Evolutionary conservation across 2,797 vertebrate genomes (phyloP).

Genomic region (Trachurus trachurus): DNA sequence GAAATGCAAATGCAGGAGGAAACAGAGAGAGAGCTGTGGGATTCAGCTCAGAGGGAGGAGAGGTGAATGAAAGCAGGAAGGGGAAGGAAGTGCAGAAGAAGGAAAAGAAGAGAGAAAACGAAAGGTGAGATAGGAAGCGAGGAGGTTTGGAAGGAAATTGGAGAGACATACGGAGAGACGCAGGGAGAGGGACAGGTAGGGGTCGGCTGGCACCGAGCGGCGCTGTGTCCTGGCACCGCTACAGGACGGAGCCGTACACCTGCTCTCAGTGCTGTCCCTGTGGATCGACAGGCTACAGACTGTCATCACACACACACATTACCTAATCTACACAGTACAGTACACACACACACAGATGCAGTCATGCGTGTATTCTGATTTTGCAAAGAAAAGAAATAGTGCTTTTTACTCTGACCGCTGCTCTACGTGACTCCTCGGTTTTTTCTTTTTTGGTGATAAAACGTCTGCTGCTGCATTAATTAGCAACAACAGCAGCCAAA

Average conservation of each 20-base stretch:
- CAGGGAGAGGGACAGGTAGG: slow-evolving; percentile 33
- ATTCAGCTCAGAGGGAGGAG: slow-evolving; percentile 11
- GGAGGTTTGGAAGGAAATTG: background rate
- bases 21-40: background rate
- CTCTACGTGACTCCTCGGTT: background rate
- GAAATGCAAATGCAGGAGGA: slow-evolving; percentile 36
- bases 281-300: slow-evolving; percentile 51
- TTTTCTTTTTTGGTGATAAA: background rate
- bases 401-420: background rate
- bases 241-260: slow-evolving; percentile 64
- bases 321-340: slow-evolving; percentile 13
- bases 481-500: slow-evolving; percentile 1
- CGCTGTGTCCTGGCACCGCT: slow-evolving; percentile 61
- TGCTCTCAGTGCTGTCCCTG: slow-evolving; percentile 69
- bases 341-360: background rate
- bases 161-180: slow-evolving; percentile 38
- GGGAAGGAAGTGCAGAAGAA: background rate
- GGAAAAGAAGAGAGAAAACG: background rate
- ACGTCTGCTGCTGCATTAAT: background rate
- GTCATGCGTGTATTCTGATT: slow-evolving; percentile 15
- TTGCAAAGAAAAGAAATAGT: slow-evolving; percentile 6
- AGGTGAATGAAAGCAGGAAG: slow-evolving; percentile 4
- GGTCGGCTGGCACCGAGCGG: slow-evolving; percentile 51
- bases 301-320: slow-evolving; percentile 47
- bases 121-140: slow-evolving; percentile 7